These are phyloP conservation scores for Mesoclemmys tuberculata DNA, from an alignment of 2,113 vertebrate species.

Conservation along the genomic window DNA sequence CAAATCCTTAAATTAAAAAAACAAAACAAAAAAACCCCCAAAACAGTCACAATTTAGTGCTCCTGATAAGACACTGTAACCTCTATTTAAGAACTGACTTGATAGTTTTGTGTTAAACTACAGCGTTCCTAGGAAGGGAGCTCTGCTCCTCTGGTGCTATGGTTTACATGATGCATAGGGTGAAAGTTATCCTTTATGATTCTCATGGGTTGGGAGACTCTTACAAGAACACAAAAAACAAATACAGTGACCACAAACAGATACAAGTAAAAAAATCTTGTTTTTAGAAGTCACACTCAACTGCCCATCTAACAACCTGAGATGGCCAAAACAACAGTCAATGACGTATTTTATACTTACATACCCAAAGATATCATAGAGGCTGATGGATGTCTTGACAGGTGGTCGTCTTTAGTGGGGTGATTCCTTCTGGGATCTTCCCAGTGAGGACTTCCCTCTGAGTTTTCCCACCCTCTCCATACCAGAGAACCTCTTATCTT, in stretches of 20 bases:
- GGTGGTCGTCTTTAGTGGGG: neutral
- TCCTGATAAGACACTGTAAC: neutral
- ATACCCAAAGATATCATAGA: neutral
- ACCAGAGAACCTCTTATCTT: neutral
- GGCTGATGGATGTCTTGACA: neutral
- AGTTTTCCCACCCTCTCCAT: neutral
- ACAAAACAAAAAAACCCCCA: no score
- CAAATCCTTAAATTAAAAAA: neutral
- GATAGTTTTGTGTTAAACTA: neutral
- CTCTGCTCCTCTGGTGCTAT: neutral
- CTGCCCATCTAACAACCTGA: neutral
- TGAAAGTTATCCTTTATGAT: neutral
- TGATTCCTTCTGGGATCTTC: neutral
- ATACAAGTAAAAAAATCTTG: no score
- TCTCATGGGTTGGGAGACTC: neutral
- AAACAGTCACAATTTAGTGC: neutral
- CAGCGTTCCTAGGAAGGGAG: neutral
- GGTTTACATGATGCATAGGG: neutral
- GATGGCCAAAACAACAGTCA: neutral
- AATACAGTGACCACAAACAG: neutral
- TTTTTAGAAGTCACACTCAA: neutral
- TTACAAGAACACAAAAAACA: no score
- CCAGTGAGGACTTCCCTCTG: neutral
- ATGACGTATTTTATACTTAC: neutral
- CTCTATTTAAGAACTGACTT: neutral